Conservation (phyloP, 2,888 invertebrate species). For the Pinctada fucata region DNA sequence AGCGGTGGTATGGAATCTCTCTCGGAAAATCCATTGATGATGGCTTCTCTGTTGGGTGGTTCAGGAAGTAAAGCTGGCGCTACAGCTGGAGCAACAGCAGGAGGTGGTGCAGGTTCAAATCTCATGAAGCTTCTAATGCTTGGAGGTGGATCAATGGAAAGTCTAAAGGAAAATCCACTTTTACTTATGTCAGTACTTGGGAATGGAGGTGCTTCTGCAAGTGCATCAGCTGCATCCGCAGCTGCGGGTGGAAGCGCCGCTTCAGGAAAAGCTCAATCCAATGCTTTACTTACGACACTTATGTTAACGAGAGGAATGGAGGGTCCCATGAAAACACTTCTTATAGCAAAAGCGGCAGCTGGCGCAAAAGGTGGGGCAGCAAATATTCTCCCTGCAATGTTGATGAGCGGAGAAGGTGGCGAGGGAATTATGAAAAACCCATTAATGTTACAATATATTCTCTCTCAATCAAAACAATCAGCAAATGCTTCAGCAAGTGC, state of each 20-base stretch:
- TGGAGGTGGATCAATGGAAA: neutral
- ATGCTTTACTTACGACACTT: neutral
- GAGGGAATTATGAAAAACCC: constrained; percentile 1
- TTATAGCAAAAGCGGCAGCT: neutral
- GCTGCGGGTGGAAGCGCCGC: neutral
- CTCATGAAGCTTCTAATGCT: neutral
- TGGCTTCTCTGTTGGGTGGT: neutral
- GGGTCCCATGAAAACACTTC: neutral
- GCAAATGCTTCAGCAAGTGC: neutral
- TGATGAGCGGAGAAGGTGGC: neutral
- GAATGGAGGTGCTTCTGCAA: neutral
- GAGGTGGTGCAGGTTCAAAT: neutral
- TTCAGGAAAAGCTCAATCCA: neutral
- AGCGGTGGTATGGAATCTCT: constrained; percentile 4
- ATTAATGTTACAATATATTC: neutral
- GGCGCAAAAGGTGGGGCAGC: neutral
- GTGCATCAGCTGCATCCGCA: neutral
- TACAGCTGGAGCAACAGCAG: neutral
- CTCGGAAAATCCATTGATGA: constrained; percentile 3
- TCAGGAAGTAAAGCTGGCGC: neutral
- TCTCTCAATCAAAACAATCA: neutral
- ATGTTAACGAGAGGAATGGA: constrained; percentile 7
- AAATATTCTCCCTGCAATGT: neutral
- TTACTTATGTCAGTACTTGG: neutral
- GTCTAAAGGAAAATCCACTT: constrained; percentile 2